phyloP scores from a whole-genome alignment of 1,140 invertebrate genomes.

The Brachionus angularis region DNA sequence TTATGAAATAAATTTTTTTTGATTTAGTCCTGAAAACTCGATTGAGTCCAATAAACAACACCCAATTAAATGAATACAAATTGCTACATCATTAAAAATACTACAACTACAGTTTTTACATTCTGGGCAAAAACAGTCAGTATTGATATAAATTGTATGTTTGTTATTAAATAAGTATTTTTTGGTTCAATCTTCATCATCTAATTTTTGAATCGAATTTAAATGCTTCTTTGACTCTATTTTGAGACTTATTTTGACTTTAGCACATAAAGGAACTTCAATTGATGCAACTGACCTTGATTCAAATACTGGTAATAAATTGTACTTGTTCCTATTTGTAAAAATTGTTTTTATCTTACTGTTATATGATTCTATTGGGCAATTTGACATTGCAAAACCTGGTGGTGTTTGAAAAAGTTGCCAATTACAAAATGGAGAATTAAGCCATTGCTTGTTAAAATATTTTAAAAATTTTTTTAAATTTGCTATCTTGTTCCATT shows the following conservation, averaged over 20 bases:
- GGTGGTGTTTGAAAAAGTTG: too few species aligned
- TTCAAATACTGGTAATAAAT: too few species aligned
- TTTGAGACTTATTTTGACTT: too few species aligned
- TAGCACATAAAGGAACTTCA: too few species aligned
- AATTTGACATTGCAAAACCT: constrained; percentile 1
- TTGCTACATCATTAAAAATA: background rate
- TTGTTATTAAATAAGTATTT: background rate
- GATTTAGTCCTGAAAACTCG: constrained; percentile 1
- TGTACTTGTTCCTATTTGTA: too few species aligned
- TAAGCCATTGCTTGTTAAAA: constrained; percentile 1
- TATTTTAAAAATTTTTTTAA: background rate
- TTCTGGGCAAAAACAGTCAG: constrained; percentile 5
- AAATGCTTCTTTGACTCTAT: background rate
- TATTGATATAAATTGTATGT: constrained; percentile 1
- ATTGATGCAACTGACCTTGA: too few species aligned
- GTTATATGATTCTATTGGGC: background rate
- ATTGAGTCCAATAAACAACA: background rate
- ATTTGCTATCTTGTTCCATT: background rate
- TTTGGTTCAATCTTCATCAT: constrained; percentile 1
- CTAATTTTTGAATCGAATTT: background rate
- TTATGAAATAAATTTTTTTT: background rate
- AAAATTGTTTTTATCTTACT: background rate
- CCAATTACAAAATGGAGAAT: constrained; percentile 8
- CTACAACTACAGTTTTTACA: constrained; percentile 4
- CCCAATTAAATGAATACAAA: constrained; percentile 7